Conservation (phyloP, 2,797 vertebrate genomes). For the Alcedo quadribrachys region DNA sequence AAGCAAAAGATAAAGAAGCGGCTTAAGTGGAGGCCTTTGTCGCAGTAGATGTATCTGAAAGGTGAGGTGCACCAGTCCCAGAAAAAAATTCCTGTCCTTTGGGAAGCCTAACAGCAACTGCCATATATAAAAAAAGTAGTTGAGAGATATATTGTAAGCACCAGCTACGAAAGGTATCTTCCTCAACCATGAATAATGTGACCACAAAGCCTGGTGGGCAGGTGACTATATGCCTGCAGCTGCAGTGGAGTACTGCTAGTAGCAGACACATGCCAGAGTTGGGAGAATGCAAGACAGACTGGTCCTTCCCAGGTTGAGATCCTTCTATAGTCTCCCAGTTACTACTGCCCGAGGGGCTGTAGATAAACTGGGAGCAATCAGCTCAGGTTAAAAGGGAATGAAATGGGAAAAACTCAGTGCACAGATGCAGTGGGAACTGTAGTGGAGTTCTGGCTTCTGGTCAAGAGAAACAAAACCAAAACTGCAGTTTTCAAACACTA, state of each 20-base stretch:
- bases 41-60: not conserved
- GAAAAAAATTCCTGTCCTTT: not conserved
- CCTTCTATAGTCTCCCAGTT: not conserved
- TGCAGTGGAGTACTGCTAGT: not conserved
- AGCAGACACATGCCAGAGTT: not conserved
- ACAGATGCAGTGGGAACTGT: not conserved
- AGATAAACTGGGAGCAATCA: not conserved
- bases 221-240: not conserved
- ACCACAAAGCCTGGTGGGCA: not conserved
- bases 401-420: not conserved
- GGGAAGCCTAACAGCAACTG: not conserved
- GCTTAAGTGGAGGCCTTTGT: not conserved
- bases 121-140: not conserved
- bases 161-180: not conserved
- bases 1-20: not conserved
- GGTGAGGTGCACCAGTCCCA: not conserved
- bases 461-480: not conserved
- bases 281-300: not conserved
- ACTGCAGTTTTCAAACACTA: not conserved
- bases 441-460: not conserved
- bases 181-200: not conserved
- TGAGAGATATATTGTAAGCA: not conserved
- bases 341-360: not conserved
- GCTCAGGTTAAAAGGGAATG: not conserved
- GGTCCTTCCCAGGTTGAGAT: fast-evolving